Percentiles rank a stretch among this genome's conserved stretches.
These are phyloP conservation scores for Campylorhamphus procurvoides DNA, from an alignment of 2,113 vertebrate genomes.

Conservation along the genomic window DNA sequence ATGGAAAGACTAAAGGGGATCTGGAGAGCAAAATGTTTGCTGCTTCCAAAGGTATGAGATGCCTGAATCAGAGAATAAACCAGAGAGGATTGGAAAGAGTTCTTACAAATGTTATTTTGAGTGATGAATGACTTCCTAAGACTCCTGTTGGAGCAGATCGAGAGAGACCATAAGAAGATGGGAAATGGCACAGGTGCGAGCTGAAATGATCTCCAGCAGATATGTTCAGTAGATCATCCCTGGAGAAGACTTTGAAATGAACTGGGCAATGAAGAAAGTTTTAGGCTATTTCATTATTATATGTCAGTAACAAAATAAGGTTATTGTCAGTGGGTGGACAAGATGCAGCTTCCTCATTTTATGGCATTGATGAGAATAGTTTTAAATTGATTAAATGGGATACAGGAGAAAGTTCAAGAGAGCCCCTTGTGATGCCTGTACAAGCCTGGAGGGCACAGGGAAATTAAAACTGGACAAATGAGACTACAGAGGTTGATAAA, in stretches of 20 bases:
- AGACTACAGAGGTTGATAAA: background rate
- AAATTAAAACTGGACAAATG: conserved; percentile 45
- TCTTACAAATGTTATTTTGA: background rate
- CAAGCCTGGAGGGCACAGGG: background rate
- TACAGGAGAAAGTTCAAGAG: background rate
- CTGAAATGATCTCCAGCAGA: background rate
- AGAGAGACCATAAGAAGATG: background rate
- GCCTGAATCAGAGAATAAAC: background rate
- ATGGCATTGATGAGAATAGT: background rate
- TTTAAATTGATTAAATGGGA: background rate
- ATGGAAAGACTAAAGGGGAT: background rate
- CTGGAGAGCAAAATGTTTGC: background rate
- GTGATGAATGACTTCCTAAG: background rate
- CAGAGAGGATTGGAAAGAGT: background rate
- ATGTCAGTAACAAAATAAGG: background rate
- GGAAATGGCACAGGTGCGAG: background rate
- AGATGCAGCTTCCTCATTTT: background rate
- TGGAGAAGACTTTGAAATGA: background rate
- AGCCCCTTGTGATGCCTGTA: background rate
- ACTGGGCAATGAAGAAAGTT: background rate
- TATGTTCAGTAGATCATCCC: background rate
- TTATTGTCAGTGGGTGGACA: background rate
- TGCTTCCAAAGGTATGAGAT: background rate
- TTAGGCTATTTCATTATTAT: background rate
- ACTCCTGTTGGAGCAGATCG: background rate